Conservation (phyloP, 2,113 vertebrate species). For the Condylura cristata region DNA sequence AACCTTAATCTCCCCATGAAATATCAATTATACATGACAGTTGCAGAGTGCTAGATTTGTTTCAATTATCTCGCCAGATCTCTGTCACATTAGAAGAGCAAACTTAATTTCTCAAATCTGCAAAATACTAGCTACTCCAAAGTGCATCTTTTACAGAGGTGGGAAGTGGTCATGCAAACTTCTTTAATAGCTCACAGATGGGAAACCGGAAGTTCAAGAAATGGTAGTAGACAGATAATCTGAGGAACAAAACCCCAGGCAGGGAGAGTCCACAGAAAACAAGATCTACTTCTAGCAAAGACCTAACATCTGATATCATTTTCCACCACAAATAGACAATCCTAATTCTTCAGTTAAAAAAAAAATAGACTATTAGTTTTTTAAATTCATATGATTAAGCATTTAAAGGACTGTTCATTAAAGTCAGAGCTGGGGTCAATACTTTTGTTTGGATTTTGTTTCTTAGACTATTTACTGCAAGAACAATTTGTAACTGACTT, state of each 20-base stretch:
- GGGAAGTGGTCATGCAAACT: neutral
- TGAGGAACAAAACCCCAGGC: neutral
- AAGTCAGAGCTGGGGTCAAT: neutral
- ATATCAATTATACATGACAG: constrained; percentile 61
- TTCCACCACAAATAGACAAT: constrained; percentile 24
- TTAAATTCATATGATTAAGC: neutral
- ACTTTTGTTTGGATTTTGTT: constrained; percentile 5
- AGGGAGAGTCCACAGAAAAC: neutral
- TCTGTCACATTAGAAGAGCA: constrained; percentile 18
- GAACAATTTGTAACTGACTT: neutral
- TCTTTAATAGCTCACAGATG: constrained; percentile 52
- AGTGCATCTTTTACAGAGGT: constrained; percentile 43
- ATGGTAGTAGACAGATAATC: neutral
- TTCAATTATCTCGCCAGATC: constrained; percentile 52
- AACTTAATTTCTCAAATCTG: constrained; percentile 63
- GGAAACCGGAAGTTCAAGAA: neutral
- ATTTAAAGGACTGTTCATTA: constrained; percentile 13
- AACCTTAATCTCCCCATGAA: constrained; percentile 63
- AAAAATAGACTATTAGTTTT: neutral
- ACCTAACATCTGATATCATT: neutral
- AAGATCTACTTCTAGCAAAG: neutral
- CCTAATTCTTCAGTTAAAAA: neutral
- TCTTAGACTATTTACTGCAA: neutral
- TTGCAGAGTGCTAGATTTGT: constrained; percentile 2
- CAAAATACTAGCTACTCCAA: constrained; percentile 38